Evolutionary conservation across 2,797 vertebrate genomes (phyloP), one percentile per base, ranked within the genome.

Genomic region (Scyliorhinus canicula): DNA sequence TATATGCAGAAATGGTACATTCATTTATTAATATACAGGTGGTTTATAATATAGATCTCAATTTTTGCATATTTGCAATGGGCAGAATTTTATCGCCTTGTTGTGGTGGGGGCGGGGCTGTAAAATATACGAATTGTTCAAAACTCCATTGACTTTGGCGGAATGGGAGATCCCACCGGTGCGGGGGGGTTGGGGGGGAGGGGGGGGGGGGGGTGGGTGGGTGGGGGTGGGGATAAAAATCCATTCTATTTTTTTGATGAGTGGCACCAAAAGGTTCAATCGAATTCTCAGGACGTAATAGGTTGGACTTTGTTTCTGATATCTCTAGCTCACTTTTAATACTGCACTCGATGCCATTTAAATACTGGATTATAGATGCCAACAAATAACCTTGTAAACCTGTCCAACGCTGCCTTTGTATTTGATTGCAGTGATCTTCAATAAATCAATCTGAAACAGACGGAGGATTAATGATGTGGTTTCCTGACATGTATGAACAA

Each of bases 401-500:
- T 94, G 35, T 52, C 67, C 35, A 50, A 35, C 55, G 19, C 4
- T 35, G 16, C 67, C 47, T 21, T n/a, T 50, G 44, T 93, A 71
- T 35, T 50, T 93, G 14, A 52, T 35, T 52, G 63, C 67, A 50
- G 47, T 69, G 40, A 69, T 50, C 93, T 93, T 71, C 47, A 94
- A 35, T n/a, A 94, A 74, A 71, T 94, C 69, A 55, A 94, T 94
- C 47, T 19, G 16, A 52, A 94, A n/a, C 93, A 94, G 24, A 14
- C 28, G 14, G 26, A 94, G 55, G 44, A 31, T 35, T 52, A 55
- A 69, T 47, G 40, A 93, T 52, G 67, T 74, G 47, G 44, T 52
- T 69, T 74, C 67, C 16, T 28, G 74, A 74, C 28, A 24, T 74
- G 47, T 12, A 19, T 14, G 44, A 69, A 94, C 47, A 52, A 44